Percentiles rank a stretch among this genome's conserved stretches.
phyloP scores from a whole-genome alignment of 2,888 invertebrate genomes.

The Punctoribates punctum region DNA sequence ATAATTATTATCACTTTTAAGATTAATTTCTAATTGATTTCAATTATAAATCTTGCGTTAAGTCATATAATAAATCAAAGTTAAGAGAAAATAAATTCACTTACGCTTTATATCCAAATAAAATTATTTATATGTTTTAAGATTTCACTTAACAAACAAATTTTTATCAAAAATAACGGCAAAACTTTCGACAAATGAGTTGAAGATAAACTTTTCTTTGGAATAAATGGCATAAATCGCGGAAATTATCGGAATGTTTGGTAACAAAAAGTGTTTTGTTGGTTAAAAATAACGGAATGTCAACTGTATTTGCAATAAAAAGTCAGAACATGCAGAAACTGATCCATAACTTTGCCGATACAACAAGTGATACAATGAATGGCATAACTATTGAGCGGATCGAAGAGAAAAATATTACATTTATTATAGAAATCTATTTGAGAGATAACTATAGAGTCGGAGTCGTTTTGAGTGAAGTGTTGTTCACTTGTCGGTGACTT shows the following conservation, averaged over 20 bases:
- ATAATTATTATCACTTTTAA: too few species aligned
- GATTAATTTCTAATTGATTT: too few species aligned
- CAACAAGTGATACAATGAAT: background rate
- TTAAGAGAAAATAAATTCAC: too few species aligned
- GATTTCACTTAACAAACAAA: too few species aligned
- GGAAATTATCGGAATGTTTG: background rate
- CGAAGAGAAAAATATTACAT: background rate
- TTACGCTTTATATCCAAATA: too few species aligned
- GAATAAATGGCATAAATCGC: background rate
- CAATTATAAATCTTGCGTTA: too few species aligned
- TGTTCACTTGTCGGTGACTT: conserved; percentile 33
- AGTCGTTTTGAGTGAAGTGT: background rate
- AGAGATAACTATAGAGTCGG: background rate
- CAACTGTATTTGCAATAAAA: background rate
- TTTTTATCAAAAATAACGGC: too few species aligned
- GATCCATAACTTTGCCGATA: conserved; percentile 3
- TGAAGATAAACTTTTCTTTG: too few species aligned
- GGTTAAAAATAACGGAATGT: background rate
- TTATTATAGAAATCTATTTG: background rate
- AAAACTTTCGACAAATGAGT: too few species aligned
- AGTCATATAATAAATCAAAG: too few species aligned
- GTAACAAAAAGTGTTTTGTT: background rate
- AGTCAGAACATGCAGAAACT: background rate
- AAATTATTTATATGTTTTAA: too few species aligned
- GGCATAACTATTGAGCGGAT: background rate